Evolutionary conservation across 2,888 invertebrate genomes (phyloP).

Genomic region (Amphipoea lucens): DNA sequence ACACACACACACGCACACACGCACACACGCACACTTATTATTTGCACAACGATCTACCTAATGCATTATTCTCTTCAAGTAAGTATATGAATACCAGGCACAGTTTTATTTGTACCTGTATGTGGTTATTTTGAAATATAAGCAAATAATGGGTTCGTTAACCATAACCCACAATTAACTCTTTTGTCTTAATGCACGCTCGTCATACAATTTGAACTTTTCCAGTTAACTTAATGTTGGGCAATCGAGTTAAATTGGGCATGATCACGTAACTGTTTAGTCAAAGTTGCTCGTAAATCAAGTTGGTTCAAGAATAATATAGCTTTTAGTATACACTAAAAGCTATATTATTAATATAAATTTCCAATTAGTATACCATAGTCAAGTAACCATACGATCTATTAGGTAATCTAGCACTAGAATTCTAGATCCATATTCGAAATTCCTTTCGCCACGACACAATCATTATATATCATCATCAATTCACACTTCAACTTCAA

Average conservation of each 20-base stretch:
- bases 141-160: slow-evolving; percentile 15
- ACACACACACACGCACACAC: slow-evolving; percentile 11
- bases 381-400: not conserved
- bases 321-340: not conserved
- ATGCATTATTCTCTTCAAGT: slow-evolving; percentile 8
- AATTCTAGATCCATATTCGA: not conserved
- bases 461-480: slow-evolving; percentile 7
- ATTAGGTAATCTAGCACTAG: not conserved
- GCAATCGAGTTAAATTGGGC: slow-evolving; percentile 40
- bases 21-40: slow-evolving; percentile 12
- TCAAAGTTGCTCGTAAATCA: slow-evolving; percentile 14
- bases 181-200: slow-evolving; percentile 27
- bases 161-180: slow-evolving; percentile 18
- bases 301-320: slow-evolving; percentile 10
- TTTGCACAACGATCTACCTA: slow-evolving; percentile 23
- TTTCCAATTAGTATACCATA: not conserved
- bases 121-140: slow-evolving; percentile 1
- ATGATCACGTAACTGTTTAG: slow-evolving; percentile 32
- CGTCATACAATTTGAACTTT: slow-evolving; percentile 30
- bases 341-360: no score
- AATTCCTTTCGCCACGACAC: not conserved
- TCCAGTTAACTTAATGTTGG: slow-evolving; percentile 39
- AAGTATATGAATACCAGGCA: not conserved
- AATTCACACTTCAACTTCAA: slow-evolving; percentile 29
- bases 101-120: not conserved